A percentile compares a stretch with the other conserved stretches of the same genome.
phyloP scores from a whole-genome alignment of 2,888 invertebrate species.

The Strigamia transsilvanica region DNA sequence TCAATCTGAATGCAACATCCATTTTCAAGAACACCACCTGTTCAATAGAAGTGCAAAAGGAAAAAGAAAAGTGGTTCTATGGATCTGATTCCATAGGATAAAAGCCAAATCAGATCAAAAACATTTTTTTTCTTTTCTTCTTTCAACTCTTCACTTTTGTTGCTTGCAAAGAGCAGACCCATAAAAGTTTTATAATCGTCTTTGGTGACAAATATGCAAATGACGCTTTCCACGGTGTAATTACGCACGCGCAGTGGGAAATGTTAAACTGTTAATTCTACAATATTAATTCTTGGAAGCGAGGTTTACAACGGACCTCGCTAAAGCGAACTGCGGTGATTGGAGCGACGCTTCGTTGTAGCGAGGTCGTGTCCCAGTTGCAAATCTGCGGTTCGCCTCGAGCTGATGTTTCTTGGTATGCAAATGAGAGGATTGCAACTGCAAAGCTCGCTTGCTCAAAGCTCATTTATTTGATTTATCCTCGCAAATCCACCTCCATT shows the following conservation, averaged over 20 bases:
- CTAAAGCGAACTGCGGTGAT: neutral
- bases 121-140: neutral
- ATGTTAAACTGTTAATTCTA: slow-evolving; percentile 47
- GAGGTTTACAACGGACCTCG: slow-evolving; percentile 13
- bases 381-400: slow-evolving; percentile 42
- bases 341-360: neutral
- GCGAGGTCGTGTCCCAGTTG: slow-evolving; percentile 5
- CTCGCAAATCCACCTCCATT: slow-evolving; percentile 42
- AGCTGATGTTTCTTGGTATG: slow-evolving; percentile 49
- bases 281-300: slow-evolving; percentile 47
- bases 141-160: neutral
- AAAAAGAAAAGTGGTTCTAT: neutral
- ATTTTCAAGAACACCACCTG: slow-evolving; percentile 25
- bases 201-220: slow-evolving; percentile 49
- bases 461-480: slow-evolving; percentile 49
- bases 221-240: slow-evolving; percentile 15
- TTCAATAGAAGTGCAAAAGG: neutral
- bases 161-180: slow-evolving; percentile 1
- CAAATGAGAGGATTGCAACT: slow-evolving; percentile 43
- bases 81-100: neutral
- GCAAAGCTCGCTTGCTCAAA: slow-evolving; percentile 25
- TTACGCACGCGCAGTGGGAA: slow-evolving; percentile 37
- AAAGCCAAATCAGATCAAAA: slow-evolving; percentile 29
- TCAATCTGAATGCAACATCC: neutral
- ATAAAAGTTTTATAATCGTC: slow-evolving; percentile 46